A percentile compares a stretch with the other conserved stretches of the same genome.
These are phyloP conservation scores for Euzophera pinguis DNA, from an alignment of 2,888 invertebrate genomes.

Conservation along the genomic window DNA sequence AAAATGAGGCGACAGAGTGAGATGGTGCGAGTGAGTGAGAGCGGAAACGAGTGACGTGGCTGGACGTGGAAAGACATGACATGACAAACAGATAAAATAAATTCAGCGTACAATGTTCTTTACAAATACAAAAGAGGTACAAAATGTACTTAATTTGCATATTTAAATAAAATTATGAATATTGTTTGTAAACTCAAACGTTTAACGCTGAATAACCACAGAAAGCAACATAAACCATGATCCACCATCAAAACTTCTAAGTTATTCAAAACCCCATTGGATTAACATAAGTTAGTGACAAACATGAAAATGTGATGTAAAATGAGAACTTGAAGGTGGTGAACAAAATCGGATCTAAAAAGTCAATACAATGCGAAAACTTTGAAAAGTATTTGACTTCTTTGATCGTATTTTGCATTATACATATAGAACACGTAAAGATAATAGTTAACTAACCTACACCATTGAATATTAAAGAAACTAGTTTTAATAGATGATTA, in stretches of 20 bases:
- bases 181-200: no score
- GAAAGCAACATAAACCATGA: slow-evolving; percentile 13
- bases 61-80: slow-evolving; percentile 58
- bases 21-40: slow-evolving; percentile 76
- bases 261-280: not conserved
- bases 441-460: not conserved
- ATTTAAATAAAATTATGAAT: no score
- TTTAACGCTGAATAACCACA: slow-evolving; percentile 15
- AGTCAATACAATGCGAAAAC: not conserved
- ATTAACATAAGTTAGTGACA: no score
- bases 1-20: slow-evolving; percentile 73
- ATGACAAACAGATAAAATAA: slow-evolving; percentile 31
- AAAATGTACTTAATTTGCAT: no score
- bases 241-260: slow-evolving; percentile 11
- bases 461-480: not conserved
- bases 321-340: slow-evolving; percentile 11
- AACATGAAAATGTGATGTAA: not conserved
- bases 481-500: not conserved
- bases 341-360: not conserved
- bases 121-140: not conserved
- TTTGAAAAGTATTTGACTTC: not conserved
- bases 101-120: slow-evolving; percentile 8
- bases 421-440: not conserved
- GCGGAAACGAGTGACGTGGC: slow-evolving; percentile 75
- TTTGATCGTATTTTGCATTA: not conserved